Evolutionary conservation across 2,888 invertebrate genomes (phyloP).

Genomic region (Tyria jacobaeae): DNA sequence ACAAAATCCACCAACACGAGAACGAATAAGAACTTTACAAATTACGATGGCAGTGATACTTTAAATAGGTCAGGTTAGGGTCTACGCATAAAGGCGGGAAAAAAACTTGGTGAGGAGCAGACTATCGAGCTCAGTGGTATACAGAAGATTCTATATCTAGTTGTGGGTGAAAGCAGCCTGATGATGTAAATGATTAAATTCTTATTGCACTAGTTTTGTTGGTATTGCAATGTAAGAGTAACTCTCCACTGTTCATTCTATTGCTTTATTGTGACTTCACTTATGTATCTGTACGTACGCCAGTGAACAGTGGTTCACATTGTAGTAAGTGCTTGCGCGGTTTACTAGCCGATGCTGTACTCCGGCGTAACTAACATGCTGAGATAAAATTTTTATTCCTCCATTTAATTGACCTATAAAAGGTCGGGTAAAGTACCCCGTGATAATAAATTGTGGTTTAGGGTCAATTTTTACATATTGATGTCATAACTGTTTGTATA

Average conservation of each 20-base stretch:
- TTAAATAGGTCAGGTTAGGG: too few species aligned
- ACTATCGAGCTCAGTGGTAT: too few species aligned
- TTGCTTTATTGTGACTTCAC: neutral
- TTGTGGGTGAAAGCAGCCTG: too few species aligned
- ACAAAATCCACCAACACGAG: too few species aligned
- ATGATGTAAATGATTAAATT: neutral
- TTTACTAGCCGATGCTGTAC: constrained; percentile 24
- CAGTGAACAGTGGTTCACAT: neutral
- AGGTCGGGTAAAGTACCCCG: constrained; percentile 36
- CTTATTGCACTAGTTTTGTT: neutral
- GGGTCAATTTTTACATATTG: constrained; percentile 47
- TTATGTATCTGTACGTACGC: neutral
- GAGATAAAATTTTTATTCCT: constrained; percentile 44
- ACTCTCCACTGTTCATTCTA: neutral
- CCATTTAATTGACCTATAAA: constrained; percentile 51
- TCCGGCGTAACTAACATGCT: constrained; percentile 31
- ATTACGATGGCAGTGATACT: too few species aligned
- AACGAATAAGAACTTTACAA: too few species aligned
- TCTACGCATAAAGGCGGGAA: too few species aligned
- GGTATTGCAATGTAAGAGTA: neutral
- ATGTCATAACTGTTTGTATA: constrained; percentile 26
- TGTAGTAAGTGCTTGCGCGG: neutral
- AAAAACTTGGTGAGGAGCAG: too few species aligned
- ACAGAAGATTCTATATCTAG: too few species aligned
- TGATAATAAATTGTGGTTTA: constrained; percentile 47